Conservation (phyloP, 2,888 invertebrate genomes). For the Autographa gamma region DNA sequence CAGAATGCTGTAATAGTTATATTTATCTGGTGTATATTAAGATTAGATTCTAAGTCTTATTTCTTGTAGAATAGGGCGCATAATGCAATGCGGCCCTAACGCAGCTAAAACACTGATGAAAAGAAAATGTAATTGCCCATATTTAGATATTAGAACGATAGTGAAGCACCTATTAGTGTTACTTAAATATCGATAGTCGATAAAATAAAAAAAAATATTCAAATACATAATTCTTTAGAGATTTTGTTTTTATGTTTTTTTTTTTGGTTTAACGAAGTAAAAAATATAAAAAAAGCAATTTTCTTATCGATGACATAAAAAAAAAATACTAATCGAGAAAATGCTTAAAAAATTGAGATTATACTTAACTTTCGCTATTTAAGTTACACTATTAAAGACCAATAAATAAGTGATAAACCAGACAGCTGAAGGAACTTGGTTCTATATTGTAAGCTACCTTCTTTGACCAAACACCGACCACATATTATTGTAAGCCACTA, state of each 20-base stretch:
- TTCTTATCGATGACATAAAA: too few species aligned
- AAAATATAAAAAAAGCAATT: too few species aligned
- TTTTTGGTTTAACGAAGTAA: too few species aligned
- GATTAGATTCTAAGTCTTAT: conserved; percentile 2
- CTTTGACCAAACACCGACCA: conserved; percentile 41
- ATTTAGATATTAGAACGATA: neutral
- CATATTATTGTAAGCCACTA: conserved; percentile 11
- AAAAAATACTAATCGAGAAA: too few species aligned
- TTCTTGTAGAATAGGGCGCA: neutral
- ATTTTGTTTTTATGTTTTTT: too few species aligned
- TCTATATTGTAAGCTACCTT: neutral
- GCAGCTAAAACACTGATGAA: neutral
- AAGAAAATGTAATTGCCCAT: neutral
- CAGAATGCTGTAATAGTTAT: neutral
- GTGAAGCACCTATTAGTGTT: neutral
- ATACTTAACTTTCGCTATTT: neutral
- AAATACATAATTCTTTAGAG: too few species aligned
- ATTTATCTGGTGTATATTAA: neutral
- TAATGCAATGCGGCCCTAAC: neutral
- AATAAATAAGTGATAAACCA: neutral
- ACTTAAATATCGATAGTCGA: conserved; percentile 1
- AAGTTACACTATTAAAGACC: neutral
- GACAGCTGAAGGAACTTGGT: conserved; percentile 16
- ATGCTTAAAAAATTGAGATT: too few species aligned
- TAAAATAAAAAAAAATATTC: too few species aligned